Conservation (phyloP, 2,797 vertebrate species). For the Clamator glandarius region DNA sequence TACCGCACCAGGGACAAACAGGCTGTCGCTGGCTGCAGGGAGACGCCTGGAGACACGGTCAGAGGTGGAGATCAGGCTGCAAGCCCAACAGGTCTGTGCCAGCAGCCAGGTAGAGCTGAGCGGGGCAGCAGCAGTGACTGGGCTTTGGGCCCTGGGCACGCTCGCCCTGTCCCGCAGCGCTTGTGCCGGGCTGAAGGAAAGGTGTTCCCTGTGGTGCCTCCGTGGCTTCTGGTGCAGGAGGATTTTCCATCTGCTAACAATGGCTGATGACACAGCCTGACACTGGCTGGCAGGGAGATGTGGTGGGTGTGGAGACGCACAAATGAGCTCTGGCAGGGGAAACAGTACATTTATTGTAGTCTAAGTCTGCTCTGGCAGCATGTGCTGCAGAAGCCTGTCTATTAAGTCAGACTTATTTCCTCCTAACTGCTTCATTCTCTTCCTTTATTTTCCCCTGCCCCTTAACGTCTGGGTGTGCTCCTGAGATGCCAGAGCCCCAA, state of each 20-base stretch:
- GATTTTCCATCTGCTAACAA: background rate
- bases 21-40: accelerated
- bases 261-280: conserved; percentile 19
- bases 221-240: background rate
- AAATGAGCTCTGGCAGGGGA: conserved; percentile 29
- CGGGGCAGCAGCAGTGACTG: background rate
- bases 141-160: background rate
- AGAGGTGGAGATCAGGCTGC: accelerated
- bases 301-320: conserved; percentile 12
- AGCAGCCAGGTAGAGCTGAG: accelerated
- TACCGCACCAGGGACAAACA: accelerated
- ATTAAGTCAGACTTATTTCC: conserved; percentile 36
- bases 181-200: accelerated
- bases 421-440: conserved; percentile 7
- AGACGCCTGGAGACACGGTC: background rate
- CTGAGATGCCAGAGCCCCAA: background rate
- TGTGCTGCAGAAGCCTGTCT: conserved; percentile 1
- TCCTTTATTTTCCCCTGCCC: background rate
- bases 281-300: background rate
- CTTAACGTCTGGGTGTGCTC: background rate
- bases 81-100: too few relatives aligned
- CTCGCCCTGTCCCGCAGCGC: accelerated
- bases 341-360: conserved; percentile 54
- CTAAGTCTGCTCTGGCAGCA: background rate
- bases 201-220: background rate